phyloP scores from a whole-genome alignment of 2,888 invertebrate species.

The Habroteleia sp. region DNA sequence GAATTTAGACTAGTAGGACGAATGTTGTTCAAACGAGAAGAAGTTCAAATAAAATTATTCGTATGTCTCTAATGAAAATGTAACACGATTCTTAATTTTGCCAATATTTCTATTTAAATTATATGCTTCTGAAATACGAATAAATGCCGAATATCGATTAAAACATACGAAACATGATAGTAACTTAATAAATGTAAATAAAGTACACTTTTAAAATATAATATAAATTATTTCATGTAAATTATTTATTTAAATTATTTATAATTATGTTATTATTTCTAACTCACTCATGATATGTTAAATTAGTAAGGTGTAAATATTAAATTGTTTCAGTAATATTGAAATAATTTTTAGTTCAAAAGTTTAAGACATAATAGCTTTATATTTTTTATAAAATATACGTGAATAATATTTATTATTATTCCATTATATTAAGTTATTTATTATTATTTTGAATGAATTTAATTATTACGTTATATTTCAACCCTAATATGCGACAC shows the following conservation, averaged over 20 bases:
- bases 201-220: conserved; percentile 44
- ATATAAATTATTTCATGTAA: conserved; percentile 15
- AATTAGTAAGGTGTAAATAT: too few species aligned
- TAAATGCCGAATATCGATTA: conserved; percentile 23
- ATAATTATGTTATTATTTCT: neutral
- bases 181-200: conserved; percentile 35
- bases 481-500: too few species aligned
- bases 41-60: conserved; percentile 53
- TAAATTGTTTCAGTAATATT: too few species aligned
- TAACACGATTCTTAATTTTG: conserved; percentile 45
- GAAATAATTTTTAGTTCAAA: too few species aligned
- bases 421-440: too few species aligned
- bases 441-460: too few species aligned
- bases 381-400: too few species aligned
- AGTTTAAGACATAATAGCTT: too few species aligned
- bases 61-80: conserved; percentile 39
- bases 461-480: too few species aligned
- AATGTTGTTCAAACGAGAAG: conserved; percentile 49
- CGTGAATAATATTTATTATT: too few species aligned
- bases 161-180: conserved; percentile 18
- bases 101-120: conserved; percentile 29
- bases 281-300: neutral
- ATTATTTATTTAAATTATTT: too few species aligned
- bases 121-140: conserved; percentile 31
- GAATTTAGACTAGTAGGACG: conserved; percentile 44